These are phyloP conservation scores for Diadegma fenestrale DNA, from an alignment of 2,888 invertebrate genomes.

Conservation along the genomic window DNA sequence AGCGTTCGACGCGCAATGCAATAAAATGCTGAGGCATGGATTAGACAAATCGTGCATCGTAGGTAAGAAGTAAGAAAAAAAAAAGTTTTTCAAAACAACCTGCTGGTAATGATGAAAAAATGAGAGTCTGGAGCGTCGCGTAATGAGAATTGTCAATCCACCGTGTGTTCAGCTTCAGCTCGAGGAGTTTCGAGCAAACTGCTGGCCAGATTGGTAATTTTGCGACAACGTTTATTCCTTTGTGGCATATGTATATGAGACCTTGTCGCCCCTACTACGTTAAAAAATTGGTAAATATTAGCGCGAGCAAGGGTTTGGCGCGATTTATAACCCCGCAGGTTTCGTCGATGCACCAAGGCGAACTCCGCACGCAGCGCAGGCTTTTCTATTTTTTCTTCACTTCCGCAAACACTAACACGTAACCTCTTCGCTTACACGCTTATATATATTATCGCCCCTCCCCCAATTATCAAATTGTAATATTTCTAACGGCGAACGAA, in stretches of 20 bases:
- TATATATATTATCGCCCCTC: slow-evolving; percentile 19
- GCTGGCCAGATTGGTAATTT: slow-evolving; percentile 36
- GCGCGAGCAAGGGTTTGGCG: slow-evolving; percentile 30
- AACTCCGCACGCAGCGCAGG: background rate
- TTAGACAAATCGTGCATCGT: background rate
- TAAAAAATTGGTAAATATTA: slow-evolving; percentile 49
- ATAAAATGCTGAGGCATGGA: background rate
- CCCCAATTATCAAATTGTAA: slow-evolving; percentile 56
- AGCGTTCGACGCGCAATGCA: slow-evolving; percentile 19
- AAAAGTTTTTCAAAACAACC: slow-evolving; percentile 24
- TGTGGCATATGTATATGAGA: slow-evolving; percentile 24
- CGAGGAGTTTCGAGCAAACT: slow-evolving; percentile 4
- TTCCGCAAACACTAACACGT: slow-evolving; percentile 13
- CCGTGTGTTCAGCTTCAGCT: slow-evolving; percentile 16
- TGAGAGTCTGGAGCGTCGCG: background rate
- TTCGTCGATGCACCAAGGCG: background rate
- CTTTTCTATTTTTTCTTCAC: slow-evolving; percentile 4
- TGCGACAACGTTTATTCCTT: slow-evolving; percentile 19
- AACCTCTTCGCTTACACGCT: slow-evolving; percentile 15
- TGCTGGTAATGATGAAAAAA: slow-evolving; percentile 37
- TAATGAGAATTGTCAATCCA: slow-evolving; percentile 39
- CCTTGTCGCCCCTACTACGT: slow-evolving; percentile 1
- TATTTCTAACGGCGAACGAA: slow-evolving; percentile 56
- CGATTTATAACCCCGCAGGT: slow-evolving; percentile 34
- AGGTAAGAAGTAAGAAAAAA: background rate